Base-by-base conservation (phyloP, 1,140 invertebrate genomes). In the Daktulosphaira vitifoliae region DNA sequence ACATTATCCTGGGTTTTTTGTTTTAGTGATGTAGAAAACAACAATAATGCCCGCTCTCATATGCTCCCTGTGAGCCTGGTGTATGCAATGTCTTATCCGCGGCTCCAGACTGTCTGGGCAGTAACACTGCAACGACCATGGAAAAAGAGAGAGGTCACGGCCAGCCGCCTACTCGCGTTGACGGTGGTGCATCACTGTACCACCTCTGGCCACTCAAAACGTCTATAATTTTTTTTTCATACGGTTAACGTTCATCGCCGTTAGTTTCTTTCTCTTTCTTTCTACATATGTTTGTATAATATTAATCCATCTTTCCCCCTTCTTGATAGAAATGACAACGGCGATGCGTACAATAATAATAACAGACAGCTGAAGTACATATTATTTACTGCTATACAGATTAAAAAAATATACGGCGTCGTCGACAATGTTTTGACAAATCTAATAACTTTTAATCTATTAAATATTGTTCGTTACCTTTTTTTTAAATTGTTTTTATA, bases 381-480 rank as follows among this genome's bases (percentile, higher is more conserved):
- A 62, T 62, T 62, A 62, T 62, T 62, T 62, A 62, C 54, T 20
- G 25, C 42, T 46, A 29, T 62, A 62, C 54, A 38, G 54, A 59
- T 44, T 46, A 46, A 13, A 16, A n/a, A 25, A 33, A 33, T 33
- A 33, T 11, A 33, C 11, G n/a, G n/a, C n/a, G n/a, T n/a, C n/a
- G n/a, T n/a, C n/a, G n/a, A n/a, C n/a, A n/a, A n/a, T n/a, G n/a
- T n/a, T n/a, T n/a, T n/a, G n/a, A n/a, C n/a, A n/a, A n/a, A n/a
- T n/a, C n/a, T n/a, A n/a, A n/a, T n/a, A n/a, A n/a, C n/a, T n/a
- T n/a, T n/a, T n/a, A n/a, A n/a, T n/a, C n/a, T n/a, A n/a, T n/a
- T n/a, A n/a, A n/a, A n/a, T n/a, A n/a, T n/a, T n/a, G n/a, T n/a
- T n/a, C n/a, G n/a, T n/a, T n/a, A n/a, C n/a, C n/a, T n/a, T n/a